Conservation (phyloP, 2,888 invertebrate genomes). For the Ophion ellenae region DNA sequence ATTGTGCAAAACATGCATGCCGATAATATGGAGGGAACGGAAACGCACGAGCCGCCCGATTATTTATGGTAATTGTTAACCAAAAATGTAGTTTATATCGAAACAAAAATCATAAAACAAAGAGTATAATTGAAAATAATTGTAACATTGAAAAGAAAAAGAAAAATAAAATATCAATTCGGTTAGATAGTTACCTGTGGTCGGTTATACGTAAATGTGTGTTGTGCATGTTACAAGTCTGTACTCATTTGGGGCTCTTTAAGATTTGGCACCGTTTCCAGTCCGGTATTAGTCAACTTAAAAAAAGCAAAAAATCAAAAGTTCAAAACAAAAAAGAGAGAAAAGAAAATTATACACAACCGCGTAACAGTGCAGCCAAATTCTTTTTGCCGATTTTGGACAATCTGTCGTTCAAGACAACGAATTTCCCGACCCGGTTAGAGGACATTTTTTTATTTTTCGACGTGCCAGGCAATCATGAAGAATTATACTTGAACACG, state of each 20-base stretch:
- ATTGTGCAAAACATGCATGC: slow-evolving; percentile 77
- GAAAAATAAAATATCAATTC: slow-evolving; percentile 70
- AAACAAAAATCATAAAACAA: slow-evolving; percentile 40
- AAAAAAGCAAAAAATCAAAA: slow-evolving; percentile 82
- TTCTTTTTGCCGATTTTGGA: slow-evolving; percentile 17
- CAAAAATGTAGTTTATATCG: background rate
- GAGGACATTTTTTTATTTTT: slow-evolving; percentile 25
- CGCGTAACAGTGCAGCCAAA: slow-evolving; percentile 50
- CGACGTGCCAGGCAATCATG: slow-evolving; percentile 15
- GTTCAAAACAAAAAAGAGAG: slow-evolving; percentile 77
- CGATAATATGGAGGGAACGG: slow-evolving; percentile 68
- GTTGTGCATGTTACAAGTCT: slow-evolving; percentile 83
- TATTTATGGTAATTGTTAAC: slow-evolving; percentile 51
- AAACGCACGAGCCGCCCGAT: slow-evolving; percentile 62
- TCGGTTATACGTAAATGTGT: slow-evolving; percentile 82
- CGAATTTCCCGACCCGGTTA: slow-evolving; percentile 28
- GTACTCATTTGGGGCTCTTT: slow-evolving; percentile 83
- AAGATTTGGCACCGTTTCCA: slow-evolving; percentile 82
- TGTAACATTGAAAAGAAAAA: background rate
- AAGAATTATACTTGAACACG: background rate
- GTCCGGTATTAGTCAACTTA: slow-evolving; percentile 84
- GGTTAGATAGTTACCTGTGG: slow-evolving; percentile 83
- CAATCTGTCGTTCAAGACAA: slow-evolving; percentile 25
- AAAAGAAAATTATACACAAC: slow-evolving; percentile 64
- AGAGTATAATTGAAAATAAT: slow-evolving; percentile 63